Evolutionary conservation across 2,888 invertebrate genomes (phyloP).

Genomic region (Morinoia aosen): DNA sequence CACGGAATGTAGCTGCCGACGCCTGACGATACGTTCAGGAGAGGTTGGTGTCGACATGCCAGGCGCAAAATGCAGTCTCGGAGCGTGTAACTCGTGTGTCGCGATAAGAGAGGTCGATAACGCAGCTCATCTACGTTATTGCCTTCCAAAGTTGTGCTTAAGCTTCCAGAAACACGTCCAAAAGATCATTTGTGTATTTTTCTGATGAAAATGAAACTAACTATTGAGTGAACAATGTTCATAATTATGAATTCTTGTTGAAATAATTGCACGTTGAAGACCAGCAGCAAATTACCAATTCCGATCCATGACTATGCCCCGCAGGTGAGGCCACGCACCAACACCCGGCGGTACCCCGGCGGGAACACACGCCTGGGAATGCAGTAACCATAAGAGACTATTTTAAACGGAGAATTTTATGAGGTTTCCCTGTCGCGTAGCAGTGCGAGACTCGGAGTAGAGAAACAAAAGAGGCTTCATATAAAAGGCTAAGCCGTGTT

Average conservation of each 20-base stretch:
- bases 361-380: too few relatives aligned
- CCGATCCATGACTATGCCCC: too few relatives aligned
- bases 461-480: neutral
- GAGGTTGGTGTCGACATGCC: neutral
- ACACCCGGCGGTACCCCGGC: neutral
- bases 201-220: too few relatives aligned
- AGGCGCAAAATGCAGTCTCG: neutral
- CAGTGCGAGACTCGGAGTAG: neutral
- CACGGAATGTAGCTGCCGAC: neutral
- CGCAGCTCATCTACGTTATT: neutral
- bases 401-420: neutral
- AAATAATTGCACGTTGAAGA: too few relatives aligned
- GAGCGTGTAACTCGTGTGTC: neutral
- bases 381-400: neutral
- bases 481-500: neutral
- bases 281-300: too few relatives aligned
- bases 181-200: too few relatives aligned
- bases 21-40: conserved; percentile 20
- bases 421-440: neutral
- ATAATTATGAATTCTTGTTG: too few relatives aligned
- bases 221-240: too few relatives aligned
- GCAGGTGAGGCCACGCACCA: neutral
- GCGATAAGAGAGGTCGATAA: neutral
- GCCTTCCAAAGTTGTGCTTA: neutral
- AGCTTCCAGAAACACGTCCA: neutral